Percentiles rank a stretch among this genome's conserved stretches.
phyloP scores from a whole-genome alignment of 2,113 vertebrate species.

The Lutjanus erythropterus region DNA sequence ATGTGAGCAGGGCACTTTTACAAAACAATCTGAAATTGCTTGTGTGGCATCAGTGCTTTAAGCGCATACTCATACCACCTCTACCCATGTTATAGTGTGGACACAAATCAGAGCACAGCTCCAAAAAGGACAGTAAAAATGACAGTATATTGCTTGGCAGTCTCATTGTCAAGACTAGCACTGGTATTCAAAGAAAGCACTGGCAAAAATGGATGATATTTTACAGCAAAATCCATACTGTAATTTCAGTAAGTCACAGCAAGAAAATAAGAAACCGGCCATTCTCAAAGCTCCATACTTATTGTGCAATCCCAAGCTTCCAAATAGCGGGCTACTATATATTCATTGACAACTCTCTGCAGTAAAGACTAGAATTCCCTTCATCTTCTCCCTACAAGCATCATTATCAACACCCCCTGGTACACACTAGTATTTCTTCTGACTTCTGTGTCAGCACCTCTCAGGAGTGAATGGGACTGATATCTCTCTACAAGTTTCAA shows the following conservation, averaged over 20 bases:
- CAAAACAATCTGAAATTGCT: slow-evolving; percentile 8
- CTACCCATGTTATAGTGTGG: background rate
- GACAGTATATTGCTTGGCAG: background rate
- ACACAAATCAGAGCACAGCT: background rate
- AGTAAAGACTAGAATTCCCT: slow-evolving; percentile 9
- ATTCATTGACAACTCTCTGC: slow-evolving; percentile 39
- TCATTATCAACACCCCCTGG: slow-evolving; percentile 7
- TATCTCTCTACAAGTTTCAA: slow-evolving; percentile 3
- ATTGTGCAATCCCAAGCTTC: background rate
- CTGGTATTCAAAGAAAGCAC: background rate
- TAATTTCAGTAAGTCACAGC: background rate
- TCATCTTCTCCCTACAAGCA: slow-evolving; percentile 40
- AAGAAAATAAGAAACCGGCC: slow-evolving; percentile 14
- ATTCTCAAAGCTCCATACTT: background rate
- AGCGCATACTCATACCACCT: too few species aligned
- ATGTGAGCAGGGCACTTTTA: background rate
- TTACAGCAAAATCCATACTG: background rate
- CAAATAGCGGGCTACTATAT: slow-evolving; percentile 4
- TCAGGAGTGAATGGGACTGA: slow-evolving; percentile 19
- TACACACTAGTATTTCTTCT: slow-evolving; percentile 16
- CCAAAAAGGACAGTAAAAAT: slow-evolving; percentile 1
- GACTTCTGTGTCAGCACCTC: slow-evolving; percentile 23
- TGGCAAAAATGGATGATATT: background rate
- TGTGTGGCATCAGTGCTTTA: background rate
- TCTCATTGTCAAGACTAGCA: background rate